Conservation (phyloP, 2,113 vertebrate genomes). For the Ageneiosus marmoratus region DNA sequence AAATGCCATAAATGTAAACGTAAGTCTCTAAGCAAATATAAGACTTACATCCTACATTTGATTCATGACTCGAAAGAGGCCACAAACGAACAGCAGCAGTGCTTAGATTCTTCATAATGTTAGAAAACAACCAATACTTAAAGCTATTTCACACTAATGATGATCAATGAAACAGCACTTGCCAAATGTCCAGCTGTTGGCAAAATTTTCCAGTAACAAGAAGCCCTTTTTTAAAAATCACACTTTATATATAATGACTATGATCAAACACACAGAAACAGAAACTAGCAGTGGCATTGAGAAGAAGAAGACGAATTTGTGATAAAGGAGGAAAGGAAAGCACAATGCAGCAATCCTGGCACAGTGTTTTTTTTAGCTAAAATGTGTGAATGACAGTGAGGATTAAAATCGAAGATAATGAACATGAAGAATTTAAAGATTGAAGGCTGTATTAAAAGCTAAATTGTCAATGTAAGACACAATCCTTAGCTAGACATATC, state of each 20-base stretch:
- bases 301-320: not conserved
- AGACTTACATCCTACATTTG: not conserved
- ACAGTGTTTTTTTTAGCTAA: not conserved
- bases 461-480: not conserved
- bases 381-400: not conserved
- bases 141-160: conserved; percentile 41
- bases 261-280: not conserved
- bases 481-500: not conserved
- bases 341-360: not conserved
- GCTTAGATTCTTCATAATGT: not conserved
- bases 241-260: conserved; percentile 8
- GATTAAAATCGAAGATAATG: not conserved
- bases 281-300: not conserved
- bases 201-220: not conserved
- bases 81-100: not conserved
- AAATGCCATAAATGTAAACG: too few species aligned
- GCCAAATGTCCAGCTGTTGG: conserved; percentile 11
- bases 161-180: not conserved
- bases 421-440: not conserved
- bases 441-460: not conserved
- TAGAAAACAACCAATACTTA: conserved; percentile 21
- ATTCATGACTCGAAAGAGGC: not conserved
- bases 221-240: conserved; percentile 14
- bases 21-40: not conserved
- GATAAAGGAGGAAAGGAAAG: not conserved